A percentile compares a stretch with the other conserved stretches of the same genome.
Evolutionary conservation across 2,797 vertebrate species (phyloP).

Genomic region (Myotis myotis): DNA sequence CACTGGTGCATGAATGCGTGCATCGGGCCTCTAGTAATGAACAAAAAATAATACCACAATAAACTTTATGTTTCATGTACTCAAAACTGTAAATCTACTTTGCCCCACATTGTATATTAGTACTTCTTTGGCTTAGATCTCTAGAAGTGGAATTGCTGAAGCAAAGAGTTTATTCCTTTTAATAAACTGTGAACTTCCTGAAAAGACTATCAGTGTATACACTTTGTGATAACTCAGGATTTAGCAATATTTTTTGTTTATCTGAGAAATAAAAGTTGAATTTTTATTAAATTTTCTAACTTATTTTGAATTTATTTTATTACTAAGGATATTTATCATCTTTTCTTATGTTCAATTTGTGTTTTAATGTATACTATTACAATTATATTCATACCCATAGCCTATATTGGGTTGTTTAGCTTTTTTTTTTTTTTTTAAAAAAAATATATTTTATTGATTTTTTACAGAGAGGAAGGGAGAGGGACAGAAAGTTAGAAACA

Average conservation of each 20-base stretch:
- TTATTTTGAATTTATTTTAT: background rate
- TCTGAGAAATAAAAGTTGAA: background rate
- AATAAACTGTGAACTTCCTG: background rate
- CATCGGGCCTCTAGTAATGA: no score
- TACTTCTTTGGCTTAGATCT: background rate
- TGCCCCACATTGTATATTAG: background rate
- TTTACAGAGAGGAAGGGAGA: no score
- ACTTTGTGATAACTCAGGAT: background rate
- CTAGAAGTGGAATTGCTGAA: background rate
- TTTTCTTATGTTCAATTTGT: background rate
- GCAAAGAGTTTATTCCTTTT: background rate
- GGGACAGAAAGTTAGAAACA: no score
- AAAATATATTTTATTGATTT: no score
- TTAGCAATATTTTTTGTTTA: background rate
- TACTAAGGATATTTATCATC: background rate
- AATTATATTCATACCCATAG: background rate
- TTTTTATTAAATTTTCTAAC: background rate
- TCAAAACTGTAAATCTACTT: no score
- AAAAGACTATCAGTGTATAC: background rate
- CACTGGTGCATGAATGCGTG: no score
- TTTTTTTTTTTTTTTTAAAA: background rate
- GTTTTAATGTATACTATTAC: background rate
- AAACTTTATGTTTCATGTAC: no score
- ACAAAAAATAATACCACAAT: no score
- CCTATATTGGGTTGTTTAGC: background rate